Evolutionary conservation across 2,888 invertebrate species (phyloP).

Genomic region (Tinea trinotella): DNA sequence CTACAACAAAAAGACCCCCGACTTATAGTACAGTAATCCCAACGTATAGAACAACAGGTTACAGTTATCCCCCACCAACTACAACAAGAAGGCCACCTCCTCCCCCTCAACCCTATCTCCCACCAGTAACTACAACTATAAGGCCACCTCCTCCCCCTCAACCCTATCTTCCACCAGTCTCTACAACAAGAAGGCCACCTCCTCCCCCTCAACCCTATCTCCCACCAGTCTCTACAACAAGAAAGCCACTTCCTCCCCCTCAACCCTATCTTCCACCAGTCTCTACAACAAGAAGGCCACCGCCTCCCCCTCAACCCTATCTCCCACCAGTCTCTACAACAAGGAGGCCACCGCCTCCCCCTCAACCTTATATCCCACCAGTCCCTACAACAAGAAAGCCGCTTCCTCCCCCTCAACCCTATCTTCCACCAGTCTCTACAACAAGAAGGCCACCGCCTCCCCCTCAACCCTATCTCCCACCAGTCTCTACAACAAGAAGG

Average conservation of each 20-base stretch:
- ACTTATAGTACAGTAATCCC: slow-evolving; percentile 25
- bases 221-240: slow-evolving; percentile 14
- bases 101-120: slow-evolving; percentile 23
- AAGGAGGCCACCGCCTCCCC: slow-evolving; percentile 23
- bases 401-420: slow-evolving; percentile 22
- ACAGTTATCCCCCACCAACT: slow-evolving; percentile 29
- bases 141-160: slow-evolving; percentile 22
- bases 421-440: slow-evolving; percentile 21
- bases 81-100: slow-evolving; percentile 23
- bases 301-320: slow-evolving; percentile 23
- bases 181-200: slow-evolving; percentile 21
- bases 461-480: too few relatives aligned
- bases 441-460: slow-evolving; percentile 22
- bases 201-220: slow-evolving; percentile 19
- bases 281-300: slow-evolving; percentile 21
- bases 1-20: slow-evolving; percentile 23
- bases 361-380: slow-evolving; percentile 21
- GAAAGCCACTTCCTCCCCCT: slow-evolving; percentile 13
- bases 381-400: slow-evolving; percentile 21
- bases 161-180: slow-evolving; percentile 7
- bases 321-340: too few relatives aligned
- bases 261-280: slow-evolving; percentile 24
- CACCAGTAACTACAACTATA: slow-evolving; percentile 25
- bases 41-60: slow-evolving; percentile 36
- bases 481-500: too few relatives aligned